Conservation (phyloP, 37 sponge, comb jelly and placozoan species). For the Aplysina aerophoba region DNA sequence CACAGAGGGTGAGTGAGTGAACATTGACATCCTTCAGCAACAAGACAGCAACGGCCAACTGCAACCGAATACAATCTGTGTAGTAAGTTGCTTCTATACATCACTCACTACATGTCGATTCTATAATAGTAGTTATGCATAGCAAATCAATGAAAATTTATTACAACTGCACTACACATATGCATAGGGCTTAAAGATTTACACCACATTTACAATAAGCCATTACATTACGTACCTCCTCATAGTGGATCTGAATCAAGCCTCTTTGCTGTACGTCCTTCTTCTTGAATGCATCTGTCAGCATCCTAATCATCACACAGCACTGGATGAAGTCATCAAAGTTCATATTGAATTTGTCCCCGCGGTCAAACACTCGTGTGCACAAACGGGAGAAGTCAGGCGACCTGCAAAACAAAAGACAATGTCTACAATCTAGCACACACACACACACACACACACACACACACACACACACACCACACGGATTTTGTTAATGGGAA, state of each 20-base stretch:
- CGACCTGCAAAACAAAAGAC: conserved; percentile 48
- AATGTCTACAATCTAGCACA: not conserved
- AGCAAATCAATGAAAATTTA: too few relatives aligned
- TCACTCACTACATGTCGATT: too few relatives aligned
- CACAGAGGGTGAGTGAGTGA: not conserved
- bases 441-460: conserved; percentile 51
- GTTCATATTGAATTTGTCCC: conserved; percentile 77
- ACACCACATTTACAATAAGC: too few relatives aligned
- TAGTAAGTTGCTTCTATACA: not conserved
- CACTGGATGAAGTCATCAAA: conserved; percentile 98
- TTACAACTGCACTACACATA: too few relatives aligned
- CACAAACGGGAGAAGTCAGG: conserved; percentile 83
- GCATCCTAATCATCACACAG: conserved; percentile 85
- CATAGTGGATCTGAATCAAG: conserved; percentile 75
- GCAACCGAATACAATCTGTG: not conserved
- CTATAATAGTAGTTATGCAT: too few relatives aligned
- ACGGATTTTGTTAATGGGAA: too few relatives aligned
- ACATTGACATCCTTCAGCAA: too few relatives aligned
- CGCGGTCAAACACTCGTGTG: conserved; percentile 86
- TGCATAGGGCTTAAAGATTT: too few relatives aligned
- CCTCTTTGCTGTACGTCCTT: conserved; percentile 75
- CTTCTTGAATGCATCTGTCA: conserved; percentile 82
- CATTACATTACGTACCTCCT: conserved; percentile 55
- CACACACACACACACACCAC: too few relatives aligned
- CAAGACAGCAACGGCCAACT: too few relatives aligned